Conservation (phyloP, 2,113 vertebrate genomes). For the Stigmatopora argus region DNA sequence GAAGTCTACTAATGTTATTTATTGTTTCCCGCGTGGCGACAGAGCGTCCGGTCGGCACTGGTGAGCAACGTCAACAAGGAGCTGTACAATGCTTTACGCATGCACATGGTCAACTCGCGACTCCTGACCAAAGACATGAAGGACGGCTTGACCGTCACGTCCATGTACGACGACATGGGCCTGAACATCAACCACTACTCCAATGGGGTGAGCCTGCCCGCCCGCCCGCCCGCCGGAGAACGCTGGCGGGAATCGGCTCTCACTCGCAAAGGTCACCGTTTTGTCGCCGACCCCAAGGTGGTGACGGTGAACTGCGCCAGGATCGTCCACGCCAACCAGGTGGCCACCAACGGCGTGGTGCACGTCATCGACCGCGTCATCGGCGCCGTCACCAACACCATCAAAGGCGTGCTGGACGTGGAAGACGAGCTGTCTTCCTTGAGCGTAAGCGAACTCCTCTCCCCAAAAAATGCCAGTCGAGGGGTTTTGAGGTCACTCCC, state of each 20-base stretch:
- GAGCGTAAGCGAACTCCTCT: slow-evolving; percentile 63
- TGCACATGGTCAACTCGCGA: slow-evolving; percentile 86
- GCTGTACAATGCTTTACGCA: slow-evolving; percentile 81
- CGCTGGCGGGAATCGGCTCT: too few species aligned
- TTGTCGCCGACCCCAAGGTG: slow-evolving; percentile 66
- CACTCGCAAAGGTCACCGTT: background rate
- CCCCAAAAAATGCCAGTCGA: too few species aligned
- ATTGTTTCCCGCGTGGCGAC: slow-evolving; percentile 13
- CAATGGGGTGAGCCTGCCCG: slow-evolving; percentile 84
- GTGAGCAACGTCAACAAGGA: slow-evolving; percentile 85
- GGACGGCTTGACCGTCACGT: slow-evolving; percentile 78
- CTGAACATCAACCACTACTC: slow-evolving; percentile 90
- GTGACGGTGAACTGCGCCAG: slow-evolving; percentile 97
- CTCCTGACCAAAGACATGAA: slow-evolving; percentile 91
- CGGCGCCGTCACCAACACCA: slow-evolving; percentile 74
- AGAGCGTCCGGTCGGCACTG: slow-evolving; percentile 75
- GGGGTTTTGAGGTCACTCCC: too few species aligned
- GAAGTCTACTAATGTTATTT: too few species aligned
- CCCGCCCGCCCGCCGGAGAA: too few species aligned
- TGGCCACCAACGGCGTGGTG: slow-evolving; percentile 93
- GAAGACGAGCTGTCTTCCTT: slow-evolving; percentile 80
- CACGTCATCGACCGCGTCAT: slow-evolving; percentile 91
- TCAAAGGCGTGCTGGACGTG: slow-evolving; percentile 78
- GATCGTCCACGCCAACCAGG: slow-evolving; percentile 88
- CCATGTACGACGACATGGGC: slow-evolving; percentile 80